Evolutionary conservation across 2,888 invertebrate genomes (phyloP).

Genomic region (Halocaridina rubra): DNA sequence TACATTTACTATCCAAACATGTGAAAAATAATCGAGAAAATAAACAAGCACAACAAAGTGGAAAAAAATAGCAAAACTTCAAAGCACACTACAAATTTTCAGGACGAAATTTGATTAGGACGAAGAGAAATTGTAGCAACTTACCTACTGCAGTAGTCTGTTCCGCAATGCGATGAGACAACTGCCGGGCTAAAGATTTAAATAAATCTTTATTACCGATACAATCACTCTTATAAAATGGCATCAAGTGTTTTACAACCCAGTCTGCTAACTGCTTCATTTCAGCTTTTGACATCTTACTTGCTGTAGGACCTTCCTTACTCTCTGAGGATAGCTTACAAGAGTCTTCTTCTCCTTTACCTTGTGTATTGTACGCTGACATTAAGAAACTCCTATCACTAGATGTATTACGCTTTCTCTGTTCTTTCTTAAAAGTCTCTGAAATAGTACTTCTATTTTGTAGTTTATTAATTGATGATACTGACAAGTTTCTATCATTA

Average conservation of each 20-base stretch:
- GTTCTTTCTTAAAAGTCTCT: not conserved
- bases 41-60: too few relatives aligned
- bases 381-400: not conserved
- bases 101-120: not conserved
- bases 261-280: constrained; percentile 49
- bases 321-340: too few relatives aligned
- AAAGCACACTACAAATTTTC: not conserved
- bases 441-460: not conserved
- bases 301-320: not conserved
- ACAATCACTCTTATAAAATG: constrained; percentile 40
- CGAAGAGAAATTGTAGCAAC: not conserved
- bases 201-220: constrained; percentile 49
- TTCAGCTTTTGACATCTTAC: not conserved
- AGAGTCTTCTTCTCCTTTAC: too few relatives aligned
- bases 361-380: not conserved
- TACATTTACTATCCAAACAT: too few relatives aligned
- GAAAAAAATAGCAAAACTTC: too few relatives aligned
- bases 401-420: not conserved
- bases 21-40: too few relatives aligned
- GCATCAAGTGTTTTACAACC: constrained; percentile 61
- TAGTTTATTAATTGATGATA: too few relatives aligned
- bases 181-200: constrained; percentile 48
- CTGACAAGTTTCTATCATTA: too few relatives aligned
- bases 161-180: constrained; percentile 17
- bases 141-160: not conserved